These are phyloP conservation scores for Thinocorus orbignyianus DNA, from an alignment of 2,113 vertebrate genomes.

Conservation along the genomic window DNA sequence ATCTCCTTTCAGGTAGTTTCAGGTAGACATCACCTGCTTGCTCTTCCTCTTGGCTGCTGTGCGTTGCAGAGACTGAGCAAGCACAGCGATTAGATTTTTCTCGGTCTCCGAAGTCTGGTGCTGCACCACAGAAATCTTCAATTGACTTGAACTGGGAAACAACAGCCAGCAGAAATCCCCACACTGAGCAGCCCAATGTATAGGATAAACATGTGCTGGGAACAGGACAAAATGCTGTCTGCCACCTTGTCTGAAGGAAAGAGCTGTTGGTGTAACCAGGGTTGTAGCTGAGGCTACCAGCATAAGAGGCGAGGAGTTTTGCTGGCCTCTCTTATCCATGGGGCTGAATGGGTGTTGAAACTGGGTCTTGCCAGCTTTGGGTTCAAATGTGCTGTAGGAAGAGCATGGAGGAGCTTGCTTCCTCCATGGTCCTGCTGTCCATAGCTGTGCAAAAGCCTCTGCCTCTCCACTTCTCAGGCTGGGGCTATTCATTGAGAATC, in stretches of 20 bases:
- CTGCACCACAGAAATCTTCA: not conserved
- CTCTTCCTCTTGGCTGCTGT: not conserved
- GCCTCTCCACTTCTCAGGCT: not conserved
- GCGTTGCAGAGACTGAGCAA: not conserved
- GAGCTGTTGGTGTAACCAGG: not conserved
- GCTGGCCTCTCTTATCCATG: not conserved
- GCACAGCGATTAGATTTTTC: fast-evolving
- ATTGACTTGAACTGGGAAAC: not conserved
- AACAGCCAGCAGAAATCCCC: not conserved
- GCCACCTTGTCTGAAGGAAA: not conserved
- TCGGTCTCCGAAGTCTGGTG: not conserved
- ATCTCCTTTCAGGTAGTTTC: no score
- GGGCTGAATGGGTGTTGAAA: not conserved
- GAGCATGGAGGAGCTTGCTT: not conserved
- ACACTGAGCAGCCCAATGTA: fast-evolving
- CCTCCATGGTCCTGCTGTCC: not conserved
- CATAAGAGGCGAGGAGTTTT: not conserved
- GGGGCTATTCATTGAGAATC: not conserved
- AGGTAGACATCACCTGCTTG: not conserved
- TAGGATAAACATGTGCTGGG: not conserved
- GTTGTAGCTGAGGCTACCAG: not conserved
- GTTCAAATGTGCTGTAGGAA: not conserved
- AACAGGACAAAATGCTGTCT: not conserved
- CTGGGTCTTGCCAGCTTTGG: fast-evolving
- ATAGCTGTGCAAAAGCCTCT: not conserved